Evolutionary conservation across 2,797 vertebrate genomes (phyloP).

Genomic region (Pteropus rufus): DNA sequence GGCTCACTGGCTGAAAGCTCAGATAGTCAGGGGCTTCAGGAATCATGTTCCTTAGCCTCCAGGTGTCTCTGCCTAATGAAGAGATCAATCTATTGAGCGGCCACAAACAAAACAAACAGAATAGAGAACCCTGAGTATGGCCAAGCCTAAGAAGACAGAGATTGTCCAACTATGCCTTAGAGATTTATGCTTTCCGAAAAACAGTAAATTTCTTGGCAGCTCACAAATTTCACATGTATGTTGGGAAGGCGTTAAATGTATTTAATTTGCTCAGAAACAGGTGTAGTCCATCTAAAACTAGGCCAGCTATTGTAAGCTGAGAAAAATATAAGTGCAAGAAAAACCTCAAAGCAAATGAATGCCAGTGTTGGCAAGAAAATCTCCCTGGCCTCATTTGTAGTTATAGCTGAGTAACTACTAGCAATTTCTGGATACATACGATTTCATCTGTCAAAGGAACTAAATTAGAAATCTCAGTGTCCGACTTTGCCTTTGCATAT

Average conservation of each 20-base stretch:
- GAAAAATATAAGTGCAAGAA: conserved; percentile 36
- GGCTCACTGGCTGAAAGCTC: neutral
- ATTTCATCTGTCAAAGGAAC: conserved; percentile 45
- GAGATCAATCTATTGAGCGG: conserved; percentile 35
- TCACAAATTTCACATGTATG: conserved; percentile 45
- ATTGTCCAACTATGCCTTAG: neutral
- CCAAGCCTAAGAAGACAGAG: neutral
- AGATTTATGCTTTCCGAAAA: conserved; percentile 46
- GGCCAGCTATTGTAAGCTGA: conserved; percentile 18
- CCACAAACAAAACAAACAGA: neutral
- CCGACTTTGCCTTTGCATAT: neutral
- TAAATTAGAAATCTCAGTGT: conserved; percentile 19
- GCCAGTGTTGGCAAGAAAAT: conserved; percentile 18
- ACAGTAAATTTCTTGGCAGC: conserved; percentile 31
- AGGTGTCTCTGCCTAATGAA: conserved; percentile 41
- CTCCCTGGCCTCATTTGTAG: conserved; percentile 8
- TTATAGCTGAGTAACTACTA: conserved; percentile 32
- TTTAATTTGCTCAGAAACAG: conserved; percentile 50
- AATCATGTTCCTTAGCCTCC: neutral
- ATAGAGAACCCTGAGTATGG: neutral
- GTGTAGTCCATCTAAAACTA: conserved; percentile 35
- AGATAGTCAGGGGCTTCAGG: neutral
- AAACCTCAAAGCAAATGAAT: conserved; percentile 55
- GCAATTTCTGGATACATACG: conserved; percentile 23
- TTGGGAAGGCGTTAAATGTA: conserved; percentile 15